Base-by-base conservation (phyloP, 2,113 vertebrate species). In the Labeo catla region DNA sequence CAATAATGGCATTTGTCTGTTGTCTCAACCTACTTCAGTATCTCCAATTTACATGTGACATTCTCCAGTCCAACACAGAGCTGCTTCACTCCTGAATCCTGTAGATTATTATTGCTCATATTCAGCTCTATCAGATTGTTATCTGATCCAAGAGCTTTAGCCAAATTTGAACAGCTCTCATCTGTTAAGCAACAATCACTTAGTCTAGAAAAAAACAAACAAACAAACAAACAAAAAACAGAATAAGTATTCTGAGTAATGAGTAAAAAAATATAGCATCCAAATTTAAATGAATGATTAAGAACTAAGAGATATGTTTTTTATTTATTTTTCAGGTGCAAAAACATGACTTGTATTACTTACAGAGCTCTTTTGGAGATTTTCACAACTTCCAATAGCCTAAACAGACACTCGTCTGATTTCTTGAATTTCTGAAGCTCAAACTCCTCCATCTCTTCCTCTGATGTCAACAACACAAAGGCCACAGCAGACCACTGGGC, bases 401-500 rank as follows among this genome's bases (percentile, higher is more conserved):
- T 78, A 57, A 19, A 11, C 34, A 78, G 16, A 57, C 86, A 83
- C 23, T 80, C 52, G 6, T 87, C 86, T 84, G 86, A 84, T 15
- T 4, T 84, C 15, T 79, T 87, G 45, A 87, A 83, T 6, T 77
- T 83, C 36, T 70, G 72, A 10, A 87, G 47, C 6, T 87, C 81
- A 87, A 87, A 87, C n/a, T 70, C 81, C 21, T 87, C 63, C 63
- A 83, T 16, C 39, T 87, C 61, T 39, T 84, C 81, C n/a, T 87
- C 61, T 78, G 86, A 87, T 78, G 86, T 87, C 63, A 87, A 74
- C 73, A 87, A 61, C 5, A 87, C 86, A 61, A 74, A 86, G 43
- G 81, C 79, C 68, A 86, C 36, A 72, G 85, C 85, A 47, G 39
- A 86, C 85, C 85, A 86, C 11, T 70, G 78, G 36, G 78, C 79